These are phyloP conservation scores for Conops quadrifasciatus DNA, from an alignment of 2,888 invertebrate species.

Conservation along the genomic window DNA sequence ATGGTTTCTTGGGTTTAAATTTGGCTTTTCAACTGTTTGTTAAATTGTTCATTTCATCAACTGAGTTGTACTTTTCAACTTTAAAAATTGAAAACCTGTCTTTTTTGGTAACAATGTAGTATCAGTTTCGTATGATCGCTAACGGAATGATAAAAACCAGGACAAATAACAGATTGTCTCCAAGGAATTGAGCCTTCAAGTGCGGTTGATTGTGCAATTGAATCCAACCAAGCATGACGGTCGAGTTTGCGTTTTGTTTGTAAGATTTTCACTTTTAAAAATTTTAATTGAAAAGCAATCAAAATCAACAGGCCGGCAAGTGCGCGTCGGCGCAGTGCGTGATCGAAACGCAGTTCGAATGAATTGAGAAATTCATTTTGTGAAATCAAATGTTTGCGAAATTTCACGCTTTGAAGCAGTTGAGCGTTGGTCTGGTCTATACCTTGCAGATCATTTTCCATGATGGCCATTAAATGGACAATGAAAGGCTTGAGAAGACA, in stretches of 20 bases:
- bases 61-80: too few relatives aligned
- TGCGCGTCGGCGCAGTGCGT: conserved; percentile 21
- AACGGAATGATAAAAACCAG: too few relatives aligned
- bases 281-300: conserved; percentile 14
- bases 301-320: background rate
- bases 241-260: background rate
- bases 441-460: conserved; percentile 25
- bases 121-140: too few relatives aligned
- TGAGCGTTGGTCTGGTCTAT: too few relatives aligned
- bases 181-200: too few relatives aligned
- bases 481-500: conserved; percentile 38
- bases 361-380: conserved; percentile 29
- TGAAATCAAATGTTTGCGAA: conserved; percentile 40
- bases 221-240: background rate
- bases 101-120: too few relatives aligned
- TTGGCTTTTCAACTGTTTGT: too few relatives aligned
- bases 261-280: background rate
- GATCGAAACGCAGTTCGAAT: conserved; percentile 18
- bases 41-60: too few relatives aligned
- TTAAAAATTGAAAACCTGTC: too few relatives aligned
- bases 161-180: too few relatives aligned
- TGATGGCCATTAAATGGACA: conserved; percentile 3
- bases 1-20: too few relatives aligned
- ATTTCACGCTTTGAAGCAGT: conserved; percentile 41
- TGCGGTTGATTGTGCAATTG: background rate